Conservation (phyloP, 2,113 vertebrate species). For the Indicator maculatus region DNA sequence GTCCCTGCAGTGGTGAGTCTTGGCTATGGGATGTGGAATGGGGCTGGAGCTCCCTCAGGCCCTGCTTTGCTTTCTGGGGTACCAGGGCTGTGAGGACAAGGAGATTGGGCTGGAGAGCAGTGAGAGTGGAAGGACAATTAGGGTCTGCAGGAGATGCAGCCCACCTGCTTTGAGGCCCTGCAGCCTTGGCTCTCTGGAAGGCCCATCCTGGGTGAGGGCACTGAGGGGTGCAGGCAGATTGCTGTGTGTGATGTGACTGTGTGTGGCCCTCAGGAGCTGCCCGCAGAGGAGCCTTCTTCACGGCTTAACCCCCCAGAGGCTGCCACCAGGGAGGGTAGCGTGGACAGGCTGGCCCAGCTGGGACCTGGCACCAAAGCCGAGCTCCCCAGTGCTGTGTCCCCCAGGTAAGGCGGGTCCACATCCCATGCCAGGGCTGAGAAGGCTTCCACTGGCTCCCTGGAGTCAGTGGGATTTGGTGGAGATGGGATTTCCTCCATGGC, state of each 20-base stretch:
- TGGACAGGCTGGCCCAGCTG: constrained; percentile 64
- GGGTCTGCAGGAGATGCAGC: not conserved
- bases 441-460: not conserved
- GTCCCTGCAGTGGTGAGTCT: constrained; percentile 57
- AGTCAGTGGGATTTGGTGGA: not conserved
- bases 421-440: not conserved
- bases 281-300: not conserved
- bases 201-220: not conserved
- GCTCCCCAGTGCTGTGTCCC: constrained; percentile 52
- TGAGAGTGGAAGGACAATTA: not conserved
- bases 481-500: not conserved
- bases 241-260: not conserved
- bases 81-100: not conserved
- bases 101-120: not conserved
- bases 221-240: not conserved
- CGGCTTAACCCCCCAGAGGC: not conserved
- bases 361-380: constrained; percentile 22
- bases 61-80: not conserved
- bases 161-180: not conserved
- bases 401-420: constrained; percentile 20
- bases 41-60: not conserved
- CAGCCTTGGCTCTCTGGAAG: not conserved
- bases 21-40: not conserved
- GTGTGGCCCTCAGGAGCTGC: constrained; percentile 48
- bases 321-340: constrained; percentile 23